Evolutionary conservation across 2,888 invertebrate species (phyloP).

Genomic region (Eurytoma adleriae): DNA sequence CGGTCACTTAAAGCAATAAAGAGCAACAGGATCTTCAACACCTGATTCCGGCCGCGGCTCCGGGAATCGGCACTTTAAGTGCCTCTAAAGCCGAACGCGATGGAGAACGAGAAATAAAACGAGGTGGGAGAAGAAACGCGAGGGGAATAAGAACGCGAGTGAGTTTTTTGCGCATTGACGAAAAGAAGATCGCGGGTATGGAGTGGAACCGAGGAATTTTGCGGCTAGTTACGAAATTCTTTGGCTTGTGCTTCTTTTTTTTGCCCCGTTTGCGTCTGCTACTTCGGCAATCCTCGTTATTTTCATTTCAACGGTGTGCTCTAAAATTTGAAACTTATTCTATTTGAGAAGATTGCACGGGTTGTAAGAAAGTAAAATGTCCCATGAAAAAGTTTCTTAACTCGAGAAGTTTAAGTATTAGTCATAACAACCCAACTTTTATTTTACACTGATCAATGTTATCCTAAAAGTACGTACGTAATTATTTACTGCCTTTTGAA

Average conservation of each 20-base stretch:
- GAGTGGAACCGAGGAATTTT: not conserved
- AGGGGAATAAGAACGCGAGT: not conserved
- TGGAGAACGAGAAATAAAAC: not conserved
- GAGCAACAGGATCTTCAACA: no score
- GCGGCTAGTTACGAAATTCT: not conserved
- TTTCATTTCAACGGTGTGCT: not conserved
- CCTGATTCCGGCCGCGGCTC: not conserved
- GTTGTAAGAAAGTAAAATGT: no score
- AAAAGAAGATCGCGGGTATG: not conserved
- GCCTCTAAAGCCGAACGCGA: not conserved
- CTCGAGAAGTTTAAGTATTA: no score
- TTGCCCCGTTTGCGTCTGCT: no score
- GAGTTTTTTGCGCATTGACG: not conserved
- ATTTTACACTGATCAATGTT: no score
- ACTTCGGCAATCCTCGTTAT: no score
- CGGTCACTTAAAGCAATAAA: no score
- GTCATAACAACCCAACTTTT: no score
- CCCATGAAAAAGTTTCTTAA: no score
- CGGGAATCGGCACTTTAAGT: constrained; percentile 6
- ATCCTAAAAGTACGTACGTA: no score
- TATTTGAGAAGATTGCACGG: no score
- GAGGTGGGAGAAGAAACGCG: not conserved
- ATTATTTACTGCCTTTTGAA: no score
- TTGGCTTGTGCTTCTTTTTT: not conserved
- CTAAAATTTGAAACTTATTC: constrained; percentile 11